Percentiles rank a stretch among this genome's conserved stretches.
These are phyloP conservation scores for Epinotia brunnichana DNA, from an alignment of 2,888 invertebrate genomes.

Conservation along the genomic window DNA sequence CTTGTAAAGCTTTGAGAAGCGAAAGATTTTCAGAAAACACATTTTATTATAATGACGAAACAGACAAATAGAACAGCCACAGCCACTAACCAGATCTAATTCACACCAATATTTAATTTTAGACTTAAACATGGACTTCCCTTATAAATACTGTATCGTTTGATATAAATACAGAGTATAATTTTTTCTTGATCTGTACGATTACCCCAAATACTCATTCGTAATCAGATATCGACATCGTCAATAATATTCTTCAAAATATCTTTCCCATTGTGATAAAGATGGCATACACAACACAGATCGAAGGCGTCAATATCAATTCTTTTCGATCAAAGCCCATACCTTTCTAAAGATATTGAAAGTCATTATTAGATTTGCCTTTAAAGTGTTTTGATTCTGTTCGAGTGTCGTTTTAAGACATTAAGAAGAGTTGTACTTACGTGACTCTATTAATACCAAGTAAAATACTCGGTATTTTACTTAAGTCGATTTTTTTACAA, in stretches of 20 bases:
- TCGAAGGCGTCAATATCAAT: conserved; percentile 20
- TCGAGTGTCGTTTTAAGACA: background rate
- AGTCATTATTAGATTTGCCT: conserved; percentile 12
- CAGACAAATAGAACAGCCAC: too few species aligned
- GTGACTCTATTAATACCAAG: background rate
- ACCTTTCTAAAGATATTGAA: conserved; percentile 8
- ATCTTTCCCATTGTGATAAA: conserved; percentile 7
- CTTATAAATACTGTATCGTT: too few species aligned
- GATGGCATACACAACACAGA: conserved; percentile 6
- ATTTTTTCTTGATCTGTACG: too few species aligned
- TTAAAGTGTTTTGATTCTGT: conserved; percentile 11
- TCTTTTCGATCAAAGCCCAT: conserved; percentile 10
- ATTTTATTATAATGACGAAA: too few species aligned
- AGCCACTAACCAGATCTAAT: too few species aligned
- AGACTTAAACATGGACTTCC: too few species aligned
- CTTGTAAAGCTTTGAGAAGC: too few species aligned
- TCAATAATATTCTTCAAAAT: conserved; percentile 10
- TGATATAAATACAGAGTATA: too few species aligned
- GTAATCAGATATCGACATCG: background rate
- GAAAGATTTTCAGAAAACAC: too few species aligned
- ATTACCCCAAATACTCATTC: background rate
- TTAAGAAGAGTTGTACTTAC: background rate
- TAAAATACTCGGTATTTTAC: background rate
- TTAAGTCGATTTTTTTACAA: background rate
- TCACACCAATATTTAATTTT: too few species aligned